Evolutionary conservation across 1,140 invertebrate genomes (phyloP).

Genomic region (Aphelenchoides avenae): DNA sequence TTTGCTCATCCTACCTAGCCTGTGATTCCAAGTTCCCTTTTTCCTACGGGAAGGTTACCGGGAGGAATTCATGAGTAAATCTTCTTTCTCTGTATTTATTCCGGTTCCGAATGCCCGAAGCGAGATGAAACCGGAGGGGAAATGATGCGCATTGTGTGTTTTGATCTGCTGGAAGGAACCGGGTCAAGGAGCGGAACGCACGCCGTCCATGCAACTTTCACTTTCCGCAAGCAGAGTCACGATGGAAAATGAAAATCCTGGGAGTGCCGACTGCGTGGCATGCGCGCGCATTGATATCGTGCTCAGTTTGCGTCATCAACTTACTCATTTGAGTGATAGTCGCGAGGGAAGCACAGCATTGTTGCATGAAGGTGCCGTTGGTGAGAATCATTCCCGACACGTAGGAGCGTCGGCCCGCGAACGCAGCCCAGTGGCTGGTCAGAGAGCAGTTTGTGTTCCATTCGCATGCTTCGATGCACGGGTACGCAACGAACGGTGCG

Average conservation of each 20-base stretch:
- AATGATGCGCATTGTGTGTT: too few relatives aligned
- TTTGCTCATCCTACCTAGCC: too few relatives aligned
- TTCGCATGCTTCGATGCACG: constrained; percentile 37
- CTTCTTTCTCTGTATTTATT: constrained; percentile 1
- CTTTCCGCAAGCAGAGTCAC: too few relatives aligned
- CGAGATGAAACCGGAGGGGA: too few relatives aligned
- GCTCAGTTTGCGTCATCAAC: not conserved
- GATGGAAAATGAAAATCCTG: too few relatives aligned
- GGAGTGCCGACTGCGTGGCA: too few relatives aligned
- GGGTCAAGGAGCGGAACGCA: too few relatives aligned
- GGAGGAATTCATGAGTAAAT: too few relatives aligned
- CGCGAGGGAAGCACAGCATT: constrained; percentile 38
- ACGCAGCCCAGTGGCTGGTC: constrained; percentile 28
- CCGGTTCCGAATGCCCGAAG: not conserved
- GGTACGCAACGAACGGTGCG: constrained; percentile 17
- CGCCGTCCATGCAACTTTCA: too few relatives aligned
- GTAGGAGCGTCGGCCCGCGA: constrained; percentile 31
- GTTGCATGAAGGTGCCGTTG: constrained; percentile 23
- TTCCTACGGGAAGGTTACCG: too few relatives aligned
- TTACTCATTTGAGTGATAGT: constrained; percentile 31
- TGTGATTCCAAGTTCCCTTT: constrained; percentile 3
- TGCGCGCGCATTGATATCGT: too few relatives aligned
- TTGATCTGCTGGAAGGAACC: too few relatives aligned
- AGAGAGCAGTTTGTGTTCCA: constrained; percentile 21
- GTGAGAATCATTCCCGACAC: constrained; percentile 34